Base-by-base conservation (phyloP, 2,797 vertebrate species). In the Galaxias olidus region DNA sequence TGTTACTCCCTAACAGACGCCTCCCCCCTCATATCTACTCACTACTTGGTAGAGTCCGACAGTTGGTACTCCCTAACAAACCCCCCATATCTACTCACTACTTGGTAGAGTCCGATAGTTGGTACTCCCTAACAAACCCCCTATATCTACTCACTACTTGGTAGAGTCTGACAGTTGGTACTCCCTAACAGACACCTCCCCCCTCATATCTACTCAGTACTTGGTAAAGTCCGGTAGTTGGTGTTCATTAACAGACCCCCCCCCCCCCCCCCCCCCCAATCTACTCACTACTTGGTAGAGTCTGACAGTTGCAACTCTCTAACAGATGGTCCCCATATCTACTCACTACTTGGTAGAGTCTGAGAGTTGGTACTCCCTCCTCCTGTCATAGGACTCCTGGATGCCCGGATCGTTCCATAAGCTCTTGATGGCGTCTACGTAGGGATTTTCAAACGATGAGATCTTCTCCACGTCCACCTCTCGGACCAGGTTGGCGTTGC, bases 301-400 rank as follows among this genome's bases (percentile, higher is more conserved):
- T 17, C 8, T 10, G 9, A 43, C 30, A 10, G 30, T 30, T 30
- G 30, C 30, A 3, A 30, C 30, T 30, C 30, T 6, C 30, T 30
- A 6, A 30, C 30, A 30, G 30, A 30, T 6, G 30, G 30, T 6
- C 30, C 30, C 9, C 8, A 41, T 4, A 18, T 73, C 14, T 41
- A 93, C 95, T 96, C 86, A 98, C 96, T 98, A 98, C 91, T 98
- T 98, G 69, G 96, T 97, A 59, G 96, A 98, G 87, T 98, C 96
- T 6, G 96, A 98, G 65, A 98, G 91, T 14, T 98, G 96, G 89
- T 98, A 98, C 66, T 98, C 96, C 84, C 96, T 92, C 90, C 96
- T 90, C 76, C 96, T 91, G n/a, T 97, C 96, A 0, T 98, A 98
- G 79, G 92, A 93, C 74, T 98, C 95, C 86, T 97, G 95, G 85